Evolutionary conservation across 1,140 invertebrate species (phyloP), one percentile per base, ranked within the genome.

Genomic region (Helicoverpa armigera): DNA sequence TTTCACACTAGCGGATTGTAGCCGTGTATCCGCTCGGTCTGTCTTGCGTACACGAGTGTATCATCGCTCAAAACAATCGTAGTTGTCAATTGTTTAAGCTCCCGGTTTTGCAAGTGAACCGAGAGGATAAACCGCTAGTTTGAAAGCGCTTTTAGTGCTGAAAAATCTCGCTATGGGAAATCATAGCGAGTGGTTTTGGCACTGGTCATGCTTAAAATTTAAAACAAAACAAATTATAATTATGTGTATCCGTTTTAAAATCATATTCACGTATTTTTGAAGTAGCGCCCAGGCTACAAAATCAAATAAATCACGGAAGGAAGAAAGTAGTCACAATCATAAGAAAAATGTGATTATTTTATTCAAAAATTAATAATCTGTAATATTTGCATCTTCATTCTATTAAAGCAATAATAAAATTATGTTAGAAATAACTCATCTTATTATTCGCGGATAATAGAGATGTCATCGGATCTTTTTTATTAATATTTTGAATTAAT

Each of bases 341-440:
- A 7, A 31, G 29, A 61, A 31, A 23, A 23, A 23, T 23, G 23
- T 23, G 12, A 3, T 16, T 9, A 65, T 65, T 65, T 54, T 13
- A 12, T 29, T 13, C 29, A 12, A 29, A 60, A 60, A 13, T 23
- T 58, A 7, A 23, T 0, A 11, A 12, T 29, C 58, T 29, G 3
- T 58, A 18, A 9, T 56, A 16, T 56, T 56, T 56, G 14, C 7
- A 63, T 35, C 9, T 7, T n/a, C 4, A 63, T 3, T 14, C 31
- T 12, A 16, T 48, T 65, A 43, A 65, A 65, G n/a, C 43, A 48
- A 65, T 65, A 43, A 63, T n/a, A 16, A 67, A 18, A 67, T 48
- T 48, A 43, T 9, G 5, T 43, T 67, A 50, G 13, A n/a, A 50
- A 67, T 67, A 67, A 50, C 12, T 67, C 13, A 50, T 67, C 18